Evolutionary conservation across 2,888 invertebrate species (phyloP), one percentile per base, ranked within the genome.

Genomic region (Plagodis pulveraria): DNA sequence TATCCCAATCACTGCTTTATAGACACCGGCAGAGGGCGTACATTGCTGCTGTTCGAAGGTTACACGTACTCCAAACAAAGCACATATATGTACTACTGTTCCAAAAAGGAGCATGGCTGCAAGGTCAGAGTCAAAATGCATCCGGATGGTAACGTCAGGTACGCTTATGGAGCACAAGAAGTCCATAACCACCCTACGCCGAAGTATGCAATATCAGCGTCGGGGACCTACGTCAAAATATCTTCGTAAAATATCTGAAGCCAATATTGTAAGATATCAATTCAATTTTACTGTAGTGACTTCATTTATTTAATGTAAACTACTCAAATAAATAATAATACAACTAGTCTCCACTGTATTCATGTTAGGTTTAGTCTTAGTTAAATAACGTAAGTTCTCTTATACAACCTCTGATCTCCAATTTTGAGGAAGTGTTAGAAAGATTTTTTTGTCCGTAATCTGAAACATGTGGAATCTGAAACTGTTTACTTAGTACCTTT

Each of bases 61-160:
- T 77, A 67, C 35, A 77, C 78, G 0, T 78, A 69, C 43, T 72
- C 75, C 0, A 74, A 72, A 55, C 70, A 67, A 32, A 66, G 69
- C 43, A 22, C 58, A 0, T 58, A 61, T 22, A 47, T 61, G 57
- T 73, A 70, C 52, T 70, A 69, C 56, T 73, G 73, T 22, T 70
- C 73, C 6, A 70, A 61, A 34, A 66, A 63, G 45, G 58, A 62
- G 38, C 7, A 49, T 7, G 67, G 66, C 9, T 70, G 70, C 33
- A 70, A 67, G 49, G 70, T 66, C 8, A 45, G 65, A 12, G 65
- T 76, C 0, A 59, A 54, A n/a, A 44, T 75, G 6, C 61, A 54
- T 9, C 41, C 41, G 7, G 46, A 62, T 11, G 57, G 62, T 2
- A 7, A 9, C 7, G 47, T 46, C 8, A 33, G 40, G 5, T 57